Evolutionary conservation across 2,797 vertebrate species (phyloP), one percentile per base, ranked within the genome.

Genomic region (Alosa sapidissima): DNA sequence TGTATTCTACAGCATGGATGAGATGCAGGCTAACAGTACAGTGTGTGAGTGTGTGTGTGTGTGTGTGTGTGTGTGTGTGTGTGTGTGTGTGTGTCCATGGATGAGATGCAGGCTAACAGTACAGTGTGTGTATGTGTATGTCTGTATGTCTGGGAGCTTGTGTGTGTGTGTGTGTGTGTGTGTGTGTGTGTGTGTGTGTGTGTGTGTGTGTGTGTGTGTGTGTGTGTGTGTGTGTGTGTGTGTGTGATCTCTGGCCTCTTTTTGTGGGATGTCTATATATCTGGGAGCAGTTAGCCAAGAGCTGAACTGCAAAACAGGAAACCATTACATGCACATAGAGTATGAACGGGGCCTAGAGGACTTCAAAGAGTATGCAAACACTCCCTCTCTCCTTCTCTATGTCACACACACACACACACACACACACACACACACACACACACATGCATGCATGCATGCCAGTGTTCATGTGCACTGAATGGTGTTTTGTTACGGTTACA

Each of bases 11-110:
- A 28, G 28, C 28, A 28, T 28, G 28, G 28, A 28, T 28, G 28
- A 28, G 28, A 9, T 6, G 9, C 48, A 49, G 48, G 48, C 48
- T 49, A 49, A 1, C 48, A 49, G 48, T 49, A 49, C 10, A 2
- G 51, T 65, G n/a, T 28, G 21, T 51, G 82, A 2, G 51, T 65
- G n/a, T 28, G 21, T 51, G 82, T 51, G 65, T 83, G 81, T 72
- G 84, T 85, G 54, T 65, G 11, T 41, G 85, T 75, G 62, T 84
- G 86, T 81, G 52, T 81, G 65, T 83, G 60, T 65, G 60, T 65
- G 58, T 60, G 3, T 60, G 58, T 60, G 58, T 60, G 58, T 60
- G 58, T 60, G 52, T 55, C 7, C 13, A 10, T 55, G 52, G 9
- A 14, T 3, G 52, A 10, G 11, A 10, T 55, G 52, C 3, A 0